Base-by-base conservation (phyloP, 2,888 invertebrate genomes). In the Opisthograptis luteolata region DNA sequence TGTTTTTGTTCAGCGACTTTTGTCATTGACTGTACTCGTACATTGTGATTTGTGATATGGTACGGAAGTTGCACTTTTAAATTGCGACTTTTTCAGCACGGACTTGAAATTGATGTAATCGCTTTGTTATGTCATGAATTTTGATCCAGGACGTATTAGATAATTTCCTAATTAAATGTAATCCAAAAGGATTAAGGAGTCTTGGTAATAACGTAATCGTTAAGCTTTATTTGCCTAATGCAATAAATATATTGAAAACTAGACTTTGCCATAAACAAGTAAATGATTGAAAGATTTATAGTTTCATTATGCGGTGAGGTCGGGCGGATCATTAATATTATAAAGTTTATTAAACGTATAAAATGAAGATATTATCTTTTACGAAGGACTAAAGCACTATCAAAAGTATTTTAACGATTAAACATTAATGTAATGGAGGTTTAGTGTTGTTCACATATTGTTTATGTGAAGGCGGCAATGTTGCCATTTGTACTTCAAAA, bases 301-400 rank as follows among this genome's bases (percentile, higher is more conserved):
- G 60, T 62, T 65, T 64, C 62, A 67, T 67, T 59, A 67, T 58
- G 56, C 60, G 47, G 49, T 55, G 61, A 64, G 62, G 60, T 63
- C 60, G 55, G 49, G 37, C 46, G 36, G 59, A 62, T 64, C 62
- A 68, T 70, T 62, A 68, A 68, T 68, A 66, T 66, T 64, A 70
- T 67, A 70, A 61, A 65, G 66, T 69, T 60, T 64, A 68, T 68
- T 66, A 70, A 66, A 58, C 60, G 58, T 67, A 66, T 62, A 68
- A 62, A 67, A 74, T 74, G 56, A 72, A 68, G 69, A 68, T 62
- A 62, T 65, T 58, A 62, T 54, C 58, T 57, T 56, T 53, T 14
- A 52, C 62, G 62, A 68, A 66, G 68, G 64, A 60, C 60, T 65
- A 57, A 53, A 54, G 59, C 52, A 64, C 66, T 68, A 68, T 71